These are phyloP conservation scores for Crioceris asparagi DNA, from an alignment of 2,888 invertebrate species.

Conservation along the genomic window DNA sequence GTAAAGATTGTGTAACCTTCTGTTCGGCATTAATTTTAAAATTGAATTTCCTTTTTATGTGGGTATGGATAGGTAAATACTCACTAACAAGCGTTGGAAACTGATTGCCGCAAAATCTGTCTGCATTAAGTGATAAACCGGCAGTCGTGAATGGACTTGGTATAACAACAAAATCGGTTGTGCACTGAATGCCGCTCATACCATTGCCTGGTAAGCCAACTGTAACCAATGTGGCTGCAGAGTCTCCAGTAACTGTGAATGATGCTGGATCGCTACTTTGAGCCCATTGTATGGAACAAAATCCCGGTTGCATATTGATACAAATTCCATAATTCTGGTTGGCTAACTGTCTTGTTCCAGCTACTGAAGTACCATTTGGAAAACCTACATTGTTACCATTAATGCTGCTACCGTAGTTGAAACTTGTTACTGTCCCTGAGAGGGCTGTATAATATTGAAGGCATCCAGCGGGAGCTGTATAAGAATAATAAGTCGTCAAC, in stretches of 20 bases:
- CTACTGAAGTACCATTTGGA: conserved; percentile 16
- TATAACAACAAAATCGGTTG: conserved; percentile 64
- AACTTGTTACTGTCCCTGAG: conserved; percentile 57
- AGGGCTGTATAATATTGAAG: conserved; percentile 59
- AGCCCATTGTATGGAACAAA: conserved; percentile 61
- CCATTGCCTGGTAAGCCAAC: conserved; percentile 49
- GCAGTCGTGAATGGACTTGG: conserved; percentile 46
- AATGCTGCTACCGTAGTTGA: conserved; percentile 59
- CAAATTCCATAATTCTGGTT: conserved; percentile 70
- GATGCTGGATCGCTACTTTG: conserved; percentile 45
- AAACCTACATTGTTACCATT: conserved; percentile 17
- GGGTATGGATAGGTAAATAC: no score
- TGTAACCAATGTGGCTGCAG: conserved; percentile 46
- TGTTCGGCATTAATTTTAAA: no score
- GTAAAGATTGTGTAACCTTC: neutral
- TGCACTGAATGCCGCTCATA: conserved; percentile 49
- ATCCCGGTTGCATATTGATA: conserved; percentile 56
- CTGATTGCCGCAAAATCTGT: conserved; percentile 67
- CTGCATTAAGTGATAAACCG: conserved; percentile 41
- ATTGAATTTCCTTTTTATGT: no score
- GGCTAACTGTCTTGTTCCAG: conserved; percentile 60
- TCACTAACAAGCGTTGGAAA: conserved; percentile 53
- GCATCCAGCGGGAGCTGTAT: conserved; percentile 70
- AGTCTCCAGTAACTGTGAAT: conserved; percentile 63
- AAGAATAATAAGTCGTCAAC: no score